These are phyloP conservation scores for Chromis chromis DNA, from an alignment of 2,797 vertebrate genomes.

Conservation along the genomic window DNA sequence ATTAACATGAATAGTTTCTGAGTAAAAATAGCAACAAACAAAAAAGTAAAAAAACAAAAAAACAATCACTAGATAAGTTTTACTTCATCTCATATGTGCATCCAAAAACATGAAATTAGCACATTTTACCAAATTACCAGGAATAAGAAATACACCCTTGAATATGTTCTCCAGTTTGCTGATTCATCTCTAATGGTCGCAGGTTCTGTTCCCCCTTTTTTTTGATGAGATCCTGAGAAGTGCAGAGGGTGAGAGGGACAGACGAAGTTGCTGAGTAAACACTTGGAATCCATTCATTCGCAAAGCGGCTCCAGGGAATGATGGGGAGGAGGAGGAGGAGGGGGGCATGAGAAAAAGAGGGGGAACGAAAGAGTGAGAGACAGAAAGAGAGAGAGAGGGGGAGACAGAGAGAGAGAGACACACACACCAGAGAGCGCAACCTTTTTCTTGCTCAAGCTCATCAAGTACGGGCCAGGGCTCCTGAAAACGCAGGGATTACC, in stretches of 20 bases:
- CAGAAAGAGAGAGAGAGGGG: conserved; percentile 71
- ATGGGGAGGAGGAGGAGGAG: conserved; percentile 33
- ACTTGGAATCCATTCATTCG: conserved; percentile 91
- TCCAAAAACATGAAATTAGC: neutral
- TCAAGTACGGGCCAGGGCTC: conserved; percentile 99
- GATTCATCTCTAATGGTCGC: conserved; percentile 4
- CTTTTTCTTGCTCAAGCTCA: conserved; percentile 99
- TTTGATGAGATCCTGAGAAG: conserved; percentile 56
- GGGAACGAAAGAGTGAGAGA: conserved; percentile 76
- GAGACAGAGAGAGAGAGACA: conserved; percentile 70
- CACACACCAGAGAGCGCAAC: conserved; percentile 78
- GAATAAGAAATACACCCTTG: too few relatives aligned
- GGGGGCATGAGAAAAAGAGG: conserved; percentile 80
- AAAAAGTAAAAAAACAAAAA: too few relatives aligned
- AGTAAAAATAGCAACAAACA: too few relatives aligned
- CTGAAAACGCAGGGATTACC: conserved; percentile 99
- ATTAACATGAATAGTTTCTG: too few relatives aligned
- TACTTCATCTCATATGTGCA: neutral
- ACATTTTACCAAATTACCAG: too few relatives aligned
- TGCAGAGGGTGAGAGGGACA: conserved; percentile 54
- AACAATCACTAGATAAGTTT: neutral
- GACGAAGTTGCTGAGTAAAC: conserved; percentile 91
- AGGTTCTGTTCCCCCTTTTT: conserved; percentile 34
- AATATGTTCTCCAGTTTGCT: neutral
- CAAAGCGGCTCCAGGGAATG: conserved; percentile 83